Conservation (phyloP, 2,888 invertebrate genomes). For the Tachystola acroxantha region DNA sequence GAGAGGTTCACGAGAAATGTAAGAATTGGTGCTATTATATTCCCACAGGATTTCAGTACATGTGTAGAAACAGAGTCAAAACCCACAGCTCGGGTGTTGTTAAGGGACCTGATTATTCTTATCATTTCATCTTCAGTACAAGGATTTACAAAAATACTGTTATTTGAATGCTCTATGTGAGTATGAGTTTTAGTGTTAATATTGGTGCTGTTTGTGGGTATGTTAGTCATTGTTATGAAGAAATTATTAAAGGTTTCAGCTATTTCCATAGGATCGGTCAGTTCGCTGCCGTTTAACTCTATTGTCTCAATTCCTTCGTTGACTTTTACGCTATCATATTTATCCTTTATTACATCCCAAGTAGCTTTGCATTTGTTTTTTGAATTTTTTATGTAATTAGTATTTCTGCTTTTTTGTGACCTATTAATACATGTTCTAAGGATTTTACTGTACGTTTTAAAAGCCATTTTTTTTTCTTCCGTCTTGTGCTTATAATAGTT, state of each 20-base stretch:
- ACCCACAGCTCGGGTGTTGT: too few species aligned
- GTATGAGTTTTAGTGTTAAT: too few species aligned
- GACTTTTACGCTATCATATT: not conserved
- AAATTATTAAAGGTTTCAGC: constrained; percentile 3
- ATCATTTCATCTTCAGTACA: too few species aligned
- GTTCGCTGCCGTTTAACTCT: not conserved
- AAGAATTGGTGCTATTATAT: not conserved
- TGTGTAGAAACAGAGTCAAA: not conserved
- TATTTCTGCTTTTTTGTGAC: not conserved
- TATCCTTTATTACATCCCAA: constrained; percentile 5
- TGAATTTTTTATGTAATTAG: not conserved
- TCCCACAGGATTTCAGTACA: not conserved
- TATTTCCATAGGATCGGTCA: not conserved
- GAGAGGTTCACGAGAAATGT: constrained; percentile 6
- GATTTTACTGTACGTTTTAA: not conserved
- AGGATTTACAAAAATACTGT: too few species aligned
- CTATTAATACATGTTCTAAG: not conserved
- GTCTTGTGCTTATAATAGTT: not conserved
- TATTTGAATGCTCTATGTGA: too few species aligned
- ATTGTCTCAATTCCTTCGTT: not conserved
- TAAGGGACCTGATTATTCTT: too few species aligned
- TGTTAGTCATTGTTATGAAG: not conserved
- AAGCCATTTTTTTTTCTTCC: not conserved
- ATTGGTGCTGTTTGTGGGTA: not conserved
- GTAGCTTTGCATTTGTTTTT: constrained; percentile 3